phyloP scores from a whole-genome alignment of 2,888 invertebrate species.

The Drosophila paranaensis region DNA sequence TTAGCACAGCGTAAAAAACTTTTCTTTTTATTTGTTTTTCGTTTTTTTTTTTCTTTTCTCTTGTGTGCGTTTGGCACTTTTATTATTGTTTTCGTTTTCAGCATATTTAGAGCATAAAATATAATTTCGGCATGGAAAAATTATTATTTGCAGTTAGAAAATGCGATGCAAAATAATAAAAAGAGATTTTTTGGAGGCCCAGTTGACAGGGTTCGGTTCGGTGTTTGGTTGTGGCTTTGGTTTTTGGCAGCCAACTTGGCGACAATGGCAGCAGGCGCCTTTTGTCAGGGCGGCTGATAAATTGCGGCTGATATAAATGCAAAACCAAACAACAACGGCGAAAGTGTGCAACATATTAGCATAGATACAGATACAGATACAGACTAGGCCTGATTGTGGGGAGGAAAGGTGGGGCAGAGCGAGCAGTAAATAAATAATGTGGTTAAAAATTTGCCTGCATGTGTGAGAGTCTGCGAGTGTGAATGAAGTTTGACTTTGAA shows the following conservation, averaged over 20 bases:
- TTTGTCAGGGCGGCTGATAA: slow-evolving; percentile 79
- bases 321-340: slow-evolving; percentile 53
- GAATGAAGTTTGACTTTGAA: slow-evolving; percentile 81
- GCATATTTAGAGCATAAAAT: slow-evolving; percentile 77
- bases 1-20: not conserved
- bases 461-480: slow-evolving; percentile 55
- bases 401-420: slow-evolving; percentile 32
- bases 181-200: slow-evolving; percentile 41
- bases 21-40: slow-evolving; percentile 16
- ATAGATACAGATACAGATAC: slow-evolving; percentile 50
- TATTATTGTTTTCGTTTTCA: slow-evolving; percentile 62
- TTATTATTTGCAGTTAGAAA: slow-evolving; percentile 77
- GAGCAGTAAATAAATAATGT: slow-evolving; percentile 79
- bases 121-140: slow-evolving; percentile 67
- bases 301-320: slow-evolving; percentile 79
- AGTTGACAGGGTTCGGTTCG: slow-evolving; percentile 56
- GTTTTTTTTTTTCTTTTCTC: not conserved
- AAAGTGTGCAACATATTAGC: slow-evolving; percentile 73
- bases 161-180: slow-evolving; percentile 62
- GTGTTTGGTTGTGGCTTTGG: slow-evolving; percentile 64
- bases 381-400: slow-evolving; percentile 13
- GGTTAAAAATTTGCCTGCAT: slow-evolving; percentile 74
- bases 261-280: slow-evolving; percentile 70
- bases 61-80: slow-evolving; percentile 50
- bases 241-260: slow-evolving; percentile 79